Evolutionary conservation across 2,888 invertebrate genomes (phyloP).

Genomic region (Coenonympha glycerion): DNA sequence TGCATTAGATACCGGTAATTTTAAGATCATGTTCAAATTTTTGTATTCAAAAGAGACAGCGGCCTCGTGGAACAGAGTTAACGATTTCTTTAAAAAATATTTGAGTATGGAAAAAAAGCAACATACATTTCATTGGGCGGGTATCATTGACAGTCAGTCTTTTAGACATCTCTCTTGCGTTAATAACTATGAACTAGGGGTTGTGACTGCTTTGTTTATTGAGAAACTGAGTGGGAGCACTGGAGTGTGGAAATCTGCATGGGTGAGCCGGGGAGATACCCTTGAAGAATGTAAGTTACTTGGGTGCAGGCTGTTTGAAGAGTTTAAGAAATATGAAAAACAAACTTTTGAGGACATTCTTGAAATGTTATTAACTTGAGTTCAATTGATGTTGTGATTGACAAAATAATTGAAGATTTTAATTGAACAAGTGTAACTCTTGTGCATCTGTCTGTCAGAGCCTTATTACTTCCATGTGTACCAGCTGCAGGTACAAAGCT

Average conservation of each 20-base stretch:
- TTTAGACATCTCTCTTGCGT: conserved; percentile 27
- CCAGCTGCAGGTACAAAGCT: no score
- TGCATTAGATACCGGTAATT: neutral
- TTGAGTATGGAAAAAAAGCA: conserved; percentile 11
- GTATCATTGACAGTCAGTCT: conserved; percentile 24
- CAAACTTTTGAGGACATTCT: no score
- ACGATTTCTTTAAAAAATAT: conserved; percentile 20
- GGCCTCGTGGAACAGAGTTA: conserved; percentile 21
- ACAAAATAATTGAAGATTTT: no score
- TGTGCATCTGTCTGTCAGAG: no score
- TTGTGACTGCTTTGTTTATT: conserved; percentile 26
- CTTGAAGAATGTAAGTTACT: conserved; percentile 9
- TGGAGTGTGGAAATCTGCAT: conserved; percentile 27
- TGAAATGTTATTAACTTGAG: no score
- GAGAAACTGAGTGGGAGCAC: conserved; percentile 17
- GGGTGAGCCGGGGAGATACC: conserved; percentile 15
- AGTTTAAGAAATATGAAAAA: no score
- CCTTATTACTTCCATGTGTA: no score
- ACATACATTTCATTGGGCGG: conserved; percentile 29
- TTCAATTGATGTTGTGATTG: no score
- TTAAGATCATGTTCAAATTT: conserved; percentile 2
- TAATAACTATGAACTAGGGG: conserved; percentile 25
- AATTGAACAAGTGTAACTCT: no score
- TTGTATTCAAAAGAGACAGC: conserved; percentile 23
- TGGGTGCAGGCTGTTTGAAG: conserved; percentile 7